Base-by-base conservation (phyloP, 1,140 invertebrate genomes). In the Conopomorpha cramerella region DNA sequence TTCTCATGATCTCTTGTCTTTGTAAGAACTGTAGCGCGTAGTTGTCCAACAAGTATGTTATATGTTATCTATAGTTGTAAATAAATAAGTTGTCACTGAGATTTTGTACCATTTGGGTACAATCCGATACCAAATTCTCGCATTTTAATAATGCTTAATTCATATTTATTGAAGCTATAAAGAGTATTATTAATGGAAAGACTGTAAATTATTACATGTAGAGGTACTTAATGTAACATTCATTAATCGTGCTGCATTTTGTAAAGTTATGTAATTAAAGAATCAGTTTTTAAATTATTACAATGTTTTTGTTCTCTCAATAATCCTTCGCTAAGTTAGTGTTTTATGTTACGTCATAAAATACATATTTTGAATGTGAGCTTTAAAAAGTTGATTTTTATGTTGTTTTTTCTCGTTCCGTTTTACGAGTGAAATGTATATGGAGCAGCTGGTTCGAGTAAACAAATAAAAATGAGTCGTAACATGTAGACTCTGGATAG, bases 161-260 rank as follows among this genome's bases (percentile, higher is more conserved):
- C 44, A 48, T 70, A 70, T 70, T 74, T 70, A 71, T 71, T 64
- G 58, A 51, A 56, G 60, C 62, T 59, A 61, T 51, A 57, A 59
- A 35, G 43, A 49, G 52, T 55, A 52, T 46, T 39, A 54, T 52
- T 45, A 54, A 63, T 65, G 45, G 55, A 64, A 74, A 76, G 70
- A 76, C 70, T 76, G 71, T 76, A 76, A 67, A 68, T 65, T 71
- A 67, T 62, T 70, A 71, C n/a, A 55, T 68, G 67, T 72, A 72
- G 67, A 60, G 62, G 55, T 64, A 58, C 59, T 62, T 23, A n/a
- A n/a, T n/a, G n/a, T n/a, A n/a, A n/a, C n/a, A n/a, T n/a, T n/a
- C n/a, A 6, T 23, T 49, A 37, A 47, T 64, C 55, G 60, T 59
- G 63, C 70, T 64, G 61, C 66, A 68, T 60, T 72, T 71, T 66